Evolutionary conservation across 2,888 invertebrate species (phyloP).

Genomic region (Uloborus plumipes): DNA sequence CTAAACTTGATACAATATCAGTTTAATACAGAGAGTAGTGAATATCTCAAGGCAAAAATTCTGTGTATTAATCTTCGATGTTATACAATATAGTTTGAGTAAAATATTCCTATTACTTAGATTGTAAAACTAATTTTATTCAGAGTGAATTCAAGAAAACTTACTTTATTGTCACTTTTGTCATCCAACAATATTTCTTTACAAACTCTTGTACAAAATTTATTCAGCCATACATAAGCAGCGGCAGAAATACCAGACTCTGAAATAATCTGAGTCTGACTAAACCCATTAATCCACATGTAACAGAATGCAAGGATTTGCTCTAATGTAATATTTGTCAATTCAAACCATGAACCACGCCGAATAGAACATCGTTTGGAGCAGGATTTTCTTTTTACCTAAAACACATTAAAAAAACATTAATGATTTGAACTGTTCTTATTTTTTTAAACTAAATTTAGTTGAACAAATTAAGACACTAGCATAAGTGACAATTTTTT

Average conservation of each 20-base stretch:
- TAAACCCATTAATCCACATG: constrained; percentile 45
- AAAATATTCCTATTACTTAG: too few relatives aligned
- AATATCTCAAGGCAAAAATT: too few relatives aligned
- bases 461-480: too few relatives aligned
- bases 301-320: constrained; percentile 44
- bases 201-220: constrained; percentile 38
- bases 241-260: constrained; percentile 40
- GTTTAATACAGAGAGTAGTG: too few relatives aligned
- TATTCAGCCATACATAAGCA: constrained; percentile 37
- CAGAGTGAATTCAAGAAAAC: too few relatives aligned
- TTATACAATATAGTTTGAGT: too few relatives aligned
- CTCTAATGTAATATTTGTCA: constrained; percentile 44
- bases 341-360: constrained; percentile 47
- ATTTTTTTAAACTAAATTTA: too few relatives aligned
- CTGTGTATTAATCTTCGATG: too few relatives aligned
- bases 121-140: too few relatives aligned
- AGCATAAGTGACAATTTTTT: too few relatives aligned
- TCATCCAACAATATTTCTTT: constrained; percentile 29
- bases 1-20: too few relatives aligned
- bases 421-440: too few relatives aligned
- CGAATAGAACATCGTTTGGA: constrained; percentile 30
- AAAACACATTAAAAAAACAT: neutral
- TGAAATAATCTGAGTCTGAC: constrained; percentile 25
- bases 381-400: constrained; percentile 38
- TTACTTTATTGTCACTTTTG: neutral